Conservation (phyloP, 2,113 vertebrate species). For the Rhinogobius similis region DNA sequence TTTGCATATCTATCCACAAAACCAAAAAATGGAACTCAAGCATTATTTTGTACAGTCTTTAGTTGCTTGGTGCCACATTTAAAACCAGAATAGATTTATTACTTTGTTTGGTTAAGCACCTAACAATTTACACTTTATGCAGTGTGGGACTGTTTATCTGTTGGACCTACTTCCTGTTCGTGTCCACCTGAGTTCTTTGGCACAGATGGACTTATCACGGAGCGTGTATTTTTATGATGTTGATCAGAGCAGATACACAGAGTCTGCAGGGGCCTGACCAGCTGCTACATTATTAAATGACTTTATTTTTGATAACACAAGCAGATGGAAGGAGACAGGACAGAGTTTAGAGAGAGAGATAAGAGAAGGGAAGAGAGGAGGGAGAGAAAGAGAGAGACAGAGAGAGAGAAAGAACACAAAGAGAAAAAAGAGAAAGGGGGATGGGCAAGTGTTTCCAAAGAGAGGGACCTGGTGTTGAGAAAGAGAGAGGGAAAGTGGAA, state of each 20-base stretch:
- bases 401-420: background rate
- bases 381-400: background rate
- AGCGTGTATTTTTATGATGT: conserved; percentile 34
- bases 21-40: no score
- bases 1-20: no score
- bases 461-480: no score
- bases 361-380: background rate
- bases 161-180: conserved; percentile 56
- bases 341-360: background rate
- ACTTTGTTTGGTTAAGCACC: no score
- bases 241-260: conserved; percentile 54
- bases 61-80: no score
- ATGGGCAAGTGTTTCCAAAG: no score
- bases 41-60: no score
- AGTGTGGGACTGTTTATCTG: background rate
- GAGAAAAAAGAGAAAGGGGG: conserved; percentile 30
- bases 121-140: no score
- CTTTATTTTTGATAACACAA: conserved; percentile 31
- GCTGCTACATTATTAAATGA: conserved; percentile 49
- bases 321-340: conserved; percentile 27
- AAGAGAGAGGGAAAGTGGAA: background rate
- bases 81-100: no score
- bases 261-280: conserved; percentile 42
- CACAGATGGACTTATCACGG: conserved; percentile 51
- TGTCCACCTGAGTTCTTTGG: conserved; percentile 52